Conservation (phyloP, 2,797 vertebrate genomes). For the Eulemur coronatus region DNA sequence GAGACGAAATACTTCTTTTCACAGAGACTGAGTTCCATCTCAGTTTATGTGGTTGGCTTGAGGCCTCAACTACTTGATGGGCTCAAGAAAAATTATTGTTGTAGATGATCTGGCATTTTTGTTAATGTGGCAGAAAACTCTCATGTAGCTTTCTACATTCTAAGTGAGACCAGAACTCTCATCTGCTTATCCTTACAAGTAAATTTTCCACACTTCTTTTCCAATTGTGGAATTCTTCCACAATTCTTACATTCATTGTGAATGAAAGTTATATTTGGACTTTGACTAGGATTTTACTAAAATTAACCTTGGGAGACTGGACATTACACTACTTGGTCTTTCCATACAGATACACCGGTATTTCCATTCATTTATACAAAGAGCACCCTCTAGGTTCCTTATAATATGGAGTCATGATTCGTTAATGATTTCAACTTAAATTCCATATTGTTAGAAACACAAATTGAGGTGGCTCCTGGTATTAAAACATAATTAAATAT, state of each 20-base stretch:
- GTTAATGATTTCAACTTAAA: constrained; percentile 47
- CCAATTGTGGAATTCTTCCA: neutral
- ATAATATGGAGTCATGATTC: neutral
- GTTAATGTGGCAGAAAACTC: neutral
- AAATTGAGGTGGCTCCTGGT: neutral
- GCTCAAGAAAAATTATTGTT: constrained; percentile 4
- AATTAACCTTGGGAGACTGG: neutral
- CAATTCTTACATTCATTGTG: neutral
- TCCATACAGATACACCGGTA: neutral
- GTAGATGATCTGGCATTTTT: neutral
- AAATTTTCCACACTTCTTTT: neutral
- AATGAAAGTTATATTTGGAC: constrained; percentile 4
- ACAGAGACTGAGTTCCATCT: neutral
- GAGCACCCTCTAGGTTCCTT: neutral
- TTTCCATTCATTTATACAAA: constrained; percentile 16
- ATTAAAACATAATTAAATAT: constrained; percentile 42
- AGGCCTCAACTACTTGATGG: neutral
- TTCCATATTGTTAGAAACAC: constrained; percentile 11
- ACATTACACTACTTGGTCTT: constrained; percentile 17
- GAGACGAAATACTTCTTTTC: constrained; percentile 42
- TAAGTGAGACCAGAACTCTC: constrained; percentile 22
- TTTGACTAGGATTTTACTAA: constrained; percentile 41
- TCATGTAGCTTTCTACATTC: neutral
- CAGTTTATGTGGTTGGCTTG: neutral
- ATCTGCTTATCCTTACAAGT: constrained; percentile 1